Conservation (phyloP, 2,888 invertebrate genomes). For the Beris chalybata region DNA sequence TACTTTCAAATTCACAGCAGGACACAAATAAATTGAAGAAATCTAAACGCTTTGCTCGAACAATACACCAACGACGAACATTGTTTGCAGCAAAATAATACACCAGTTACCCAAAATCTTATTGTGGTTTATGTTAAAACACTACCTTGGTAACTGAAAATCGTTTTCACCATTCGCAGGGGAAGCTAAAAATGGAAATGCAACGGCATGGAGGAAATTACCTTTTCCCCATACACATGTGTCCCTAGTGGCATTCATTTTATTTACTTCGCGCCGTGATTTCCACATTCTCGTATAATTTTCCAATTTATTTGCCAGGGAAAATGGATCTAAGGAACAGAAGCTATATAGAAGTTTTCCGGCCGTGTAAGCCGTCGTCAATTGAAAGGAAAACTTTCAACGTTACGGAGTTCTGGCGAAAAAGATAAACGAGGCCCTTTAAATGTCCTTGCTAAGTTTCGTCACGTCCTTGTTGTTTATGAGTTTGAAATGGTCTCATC, state of each 20-base stretch:
- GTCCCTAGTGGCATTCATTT: conserved; percentile 26
- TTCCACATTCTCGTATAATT: conserved; percentile 33
- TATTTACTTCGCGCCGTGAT: conserved; percentile 33
- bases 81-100: no score
- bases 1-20: no score
- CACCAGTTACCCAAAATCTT: no score
- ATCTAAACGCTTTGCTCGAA: no score
- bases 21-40: no score
- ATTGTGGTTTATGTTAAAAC: conserved; percentile 12
- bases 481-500: conserved; percentile 35
- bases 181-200: conserved; percentile 27
- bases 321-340: conserved; percentile 13
- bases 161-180: conserved; percentile 1
- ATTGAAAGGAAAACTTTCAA: conserved; percentile 36
- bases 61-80: no score
- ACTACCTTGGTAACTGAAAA: neutral
- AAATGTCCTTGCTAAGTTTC: conserved; percentile 34
- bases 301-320: conserved; percentile 33
- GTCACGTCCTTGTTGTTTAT: conserved; percentile 40
- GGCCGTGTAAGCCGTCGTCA: conserved; percentile 2
- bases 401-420: neutral
- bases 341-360: neutral
- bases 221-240: conserved; percentile 17
- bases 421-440: conserved; percentile 33
- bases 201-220: conserved; percentile 22